phyloP scores from a whole-genome alignment of 2,113 vertebrate genomes.

The Physeter macrocephalus region DNA sequence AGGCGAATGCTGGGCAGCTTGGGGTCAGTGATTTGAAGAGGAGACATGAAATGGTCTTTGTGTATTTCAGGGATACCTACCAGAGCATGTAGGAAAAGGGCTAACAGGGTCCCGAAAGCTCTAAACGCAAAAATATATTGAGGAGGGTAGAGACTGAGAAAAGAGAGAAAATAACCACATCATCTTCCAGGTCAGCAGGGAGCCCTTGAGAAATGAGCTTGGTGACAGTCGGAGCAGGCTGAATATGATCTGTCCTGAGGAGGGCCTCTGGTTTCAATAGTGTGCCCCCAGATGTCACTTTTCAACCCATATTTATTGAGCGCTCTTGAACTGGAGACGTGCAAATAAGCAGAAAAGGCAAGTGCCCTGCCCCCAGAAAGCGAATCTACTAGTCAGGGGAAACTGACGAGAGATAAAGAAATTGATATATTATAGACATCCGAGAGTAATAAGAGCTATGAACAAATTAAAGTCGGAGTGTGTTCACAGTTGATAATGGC shows the following conservation, averaged over 20 bases:
- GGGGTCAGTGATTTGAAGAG: not conserved
- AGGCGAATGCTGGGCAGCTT: not conserved
- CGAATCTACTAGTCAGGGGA: fast-evolving
- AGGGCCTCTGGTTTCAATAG: not conserved
- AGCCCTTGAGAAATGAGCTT: not conserved
- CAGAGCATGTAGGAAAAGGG: not conserved
- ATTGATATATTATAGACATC: not conserved
- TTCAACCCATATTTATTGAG: not conserved
- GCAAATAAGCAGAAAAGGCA: not conserved
- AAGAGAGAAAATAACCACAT: not conserved
- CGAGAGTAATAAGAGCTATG: not conserved
- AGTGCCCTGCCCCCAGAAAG: not conserved
- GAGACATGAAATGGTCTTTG: not conserved
- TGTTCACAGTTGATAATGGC: not conserved
- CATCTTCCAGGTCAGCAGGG: not conserved
- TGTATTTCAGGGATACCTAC: fast-evolving
- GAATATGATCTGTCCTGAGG: not conserved
- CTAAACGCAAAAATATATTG: not conserved
- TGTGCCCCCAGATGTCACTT: not conserved
- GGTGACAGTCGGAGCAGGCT: not conserved
- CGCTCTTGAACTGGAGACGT: not conserved
- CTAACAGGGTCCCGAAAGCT: not conserved
- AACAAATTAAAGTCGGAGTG: not conserved
- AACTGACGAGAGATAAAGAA: not conserved
- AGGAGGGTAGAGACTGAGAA: not conserved